Conservation (phyloP, 2,797 vertebrate genomes). For the Scarus forsteni region DNA sequence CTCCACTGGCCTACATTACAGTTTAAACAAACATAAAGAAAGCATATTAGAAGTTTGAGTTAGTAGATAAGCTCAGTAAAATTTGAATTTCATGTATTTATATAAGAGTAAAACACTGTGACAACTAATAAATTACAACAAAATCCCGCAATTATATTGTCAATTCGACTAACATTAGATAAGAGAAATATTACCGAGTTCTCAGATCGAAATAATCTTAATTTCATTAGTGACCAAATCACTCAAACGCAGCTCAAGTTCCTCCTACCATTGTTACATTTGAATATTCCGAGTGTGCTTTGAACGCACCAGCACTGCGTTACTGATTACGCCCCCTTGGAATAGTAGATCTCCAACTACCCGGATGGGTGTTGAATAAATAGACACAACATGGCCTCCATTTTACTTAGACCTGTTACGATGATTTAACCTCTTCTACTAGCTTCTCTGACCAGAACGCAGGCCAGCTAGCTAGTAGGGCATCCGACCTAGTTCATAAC, state of each 20-base stretch:
- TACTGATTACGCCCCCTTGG: not conserved
- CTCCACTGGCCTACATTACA: not conserved
- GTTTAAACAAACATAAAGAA: no score
- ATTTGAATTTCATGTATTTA: not conserved
- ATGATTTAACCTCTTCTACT: not conserved
- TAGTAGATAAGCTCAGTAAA: not conserved
- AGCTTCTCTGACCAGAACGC: slow-evolving; percentile 8
- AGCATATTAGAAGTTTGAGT: not conserved
- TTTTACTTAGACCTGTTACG: slow-evolving; percentile 18
- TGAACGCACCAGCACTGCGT: slow-evolving; percentile 51
- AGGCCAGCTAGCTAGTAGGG: slow-evolving; percentile 38
- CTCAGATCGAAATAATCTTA: no score
- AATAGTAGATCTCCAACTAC: slow-evolving; percentile 46
- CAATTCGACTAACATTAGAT: no score
- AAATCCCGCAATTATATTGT: no score
- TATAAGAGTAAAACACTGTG: no score
- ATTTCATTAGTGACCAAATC: slow-evolving; percentile 8
- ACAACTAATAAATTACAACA: no score
- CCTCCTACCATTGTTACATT: rapidly evolving
- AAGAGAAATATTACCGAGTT: no score
- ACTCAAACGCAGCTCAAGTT: slow-evolving; percentile 30
- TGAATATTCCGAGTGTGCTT: not conserved
- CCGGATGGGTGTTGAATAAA: slow-evolving; percentile 20
- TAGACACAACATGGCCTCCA: slow-evolving; percentile 10
- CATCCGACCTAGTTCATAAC: slow-evolving; percentile 66